Percentiles rank a stretch among this genome's conserved stretches.
Evolutionary conservation across 2,113 vertebrate species (phyloP).

Genomic region (Boleophthalmus pectinirostris): DNA sequence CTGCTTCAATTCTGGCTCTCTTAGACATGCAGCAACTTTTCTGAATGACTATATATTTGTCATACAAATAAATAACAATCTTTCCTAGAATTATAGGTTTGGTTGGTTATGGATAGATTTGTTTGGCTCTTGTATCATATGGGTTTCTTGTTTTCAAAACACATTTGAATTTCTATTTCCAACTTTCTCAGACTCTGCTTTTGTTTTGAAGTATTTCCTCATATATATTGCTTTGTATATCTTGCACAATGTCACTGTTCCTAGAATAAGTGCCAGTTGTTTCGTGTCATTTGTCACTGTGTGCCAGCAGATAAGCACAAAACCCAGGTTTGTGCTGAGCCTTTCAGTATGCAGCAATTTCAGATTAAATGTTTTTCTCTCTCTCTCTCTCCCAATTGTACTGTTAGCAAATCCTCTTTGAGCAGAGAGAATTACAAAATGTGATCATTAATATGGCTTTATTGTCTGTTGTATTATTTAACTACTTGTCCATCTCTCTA

Average conservation of each 20-base stretch:
- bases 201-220: background rate
- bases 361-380: conserved; percentile 17
- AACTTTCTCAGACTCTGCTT: background rate
- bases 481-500: conserved; percentile 1
- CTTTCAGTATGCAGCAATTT: conserved; percentile 16
- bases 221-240: conserved; percentile 13
- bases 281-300: conserved; percentile 8
- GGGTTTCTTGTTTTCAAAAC: background rate
- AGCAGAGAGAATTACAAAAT: background rate
- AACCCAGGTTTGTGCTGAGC: conserved; percentile 15
- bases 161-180: background rate
- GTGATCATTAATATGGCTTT: background rate
- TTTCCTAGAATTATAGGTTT: background rate
- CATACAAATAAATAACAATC: background rate
- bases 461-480: background rate
- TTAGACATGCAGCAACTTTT: background rate
- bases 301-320: conserved; percentile 23
- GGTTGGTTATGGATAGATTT: background rate
- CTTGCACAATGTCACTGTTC: conserved; percentile 1
- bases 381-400: conserved; percentile 12
- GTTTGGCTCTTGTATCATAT: background rate
- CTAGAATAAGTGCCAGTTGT: conserved; percentile 7
- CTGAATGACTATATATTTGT: background rate
- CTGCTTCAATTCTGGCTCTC: background rate
- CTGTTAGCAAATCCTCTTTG: conserved; percentile 19